Percentiles rank a stretch among this genome's conserved stretches.
Evolutionary conservation across 2,888 invertebrate genomes (phyloP).

Genomic region (Leptothorax acervorum): DNA sequence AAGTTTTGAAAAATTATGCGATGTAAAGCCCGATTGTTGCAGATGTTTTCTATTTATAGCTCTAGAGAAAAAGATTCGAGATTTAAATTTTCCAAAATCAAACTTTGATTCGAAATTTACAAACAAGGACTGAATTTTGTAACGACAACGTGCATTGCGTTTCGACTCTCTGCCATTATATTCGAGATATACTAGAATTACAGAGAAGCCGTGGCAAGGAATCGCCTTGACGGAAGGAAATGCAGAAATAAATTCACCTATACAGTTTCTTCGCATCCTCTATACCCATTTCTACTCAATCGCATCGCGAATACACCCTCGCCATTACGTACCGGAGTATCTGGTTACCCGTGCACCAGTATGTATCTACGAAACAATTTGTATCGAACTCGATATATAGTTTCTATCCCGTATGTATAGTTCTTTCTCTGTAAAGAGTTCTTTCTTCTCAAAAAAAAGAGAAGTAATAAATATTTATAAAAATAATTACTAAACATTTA

Average conservation of each 20-base stretch:
- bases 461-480: no score
- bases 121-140: background rate
- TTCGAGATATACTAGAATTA: slow-evolving; percentile 35
- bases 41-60: background rate
- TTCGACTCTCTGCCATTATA: slow-evolving; percentile 31
- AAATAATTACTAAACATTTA: no score
- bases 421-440: background rate
- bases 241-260: slow-evolving; percentile 69
- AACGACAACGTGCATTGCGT: background rate
- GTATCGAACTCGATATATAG: slow-evolving; percentile 38
- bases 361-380: slow-evolving; percentile 67
- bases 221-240: slow-evolving; percentile 58
- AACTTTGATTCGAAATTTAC: background rate
- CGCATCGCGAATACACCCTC: slow-evolving; percentile 69
- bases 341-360: slow-evolving; percentile 60
- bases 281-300: slow-evolving; percentile 71
- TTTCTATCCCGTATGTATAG: background rate
- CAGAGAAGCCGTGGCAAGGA: slow-evolving; percentile 46
- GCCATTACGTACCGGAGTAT: slow-evolving; percentile 68
- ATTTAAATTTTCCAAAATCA: background rate
- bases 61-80: no score
- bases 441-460: no score
- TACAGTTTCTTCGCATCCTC: slow-evolving; percentile 72
- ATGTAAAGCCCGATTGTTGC: background rate
- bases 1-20: background rate